phyloP scores from a whole-genome alignment of 2,888 invertebrate genomes.

The Hanleya hanleyi region DNA sequence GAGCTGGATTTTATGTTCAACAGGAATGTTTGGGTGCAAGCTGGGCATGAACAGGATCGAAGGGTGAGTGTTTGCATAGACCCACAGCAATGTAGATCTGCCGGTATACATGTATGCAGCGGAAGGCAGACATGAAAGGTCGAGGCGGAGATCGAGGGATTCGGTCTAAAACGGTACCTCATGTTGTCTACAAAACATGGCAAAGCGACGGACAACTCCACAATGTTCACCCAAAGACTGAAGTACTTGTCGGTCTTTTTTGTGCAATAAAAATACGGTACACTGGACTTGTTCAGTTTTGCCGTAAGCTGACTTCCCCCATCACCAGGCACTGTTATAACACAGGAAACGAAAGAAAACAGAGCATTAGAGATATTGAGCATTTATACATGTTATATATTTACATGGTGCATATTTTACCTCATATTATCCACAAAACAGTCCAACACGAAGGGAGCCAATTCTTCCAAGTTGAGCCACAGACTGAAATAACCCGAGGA shows the following conservation, averaged over 20 bases:
- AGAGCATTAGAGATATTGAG: no score
- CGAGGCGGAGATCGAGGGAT: no score
- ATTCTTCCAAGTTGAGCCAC: slow-evolving; percentile 94
- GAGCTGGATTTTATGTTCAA: no score
- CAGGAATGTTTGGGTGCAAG: no score
- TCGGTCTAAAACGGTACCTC: slow-evolving; percentile 66
- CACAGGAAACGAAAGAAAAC: not conserved
- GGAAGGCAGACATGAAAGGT: no score
- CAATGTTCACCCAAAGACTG: slow-evolving; percentile 96
- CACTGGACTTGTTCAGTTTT: slow-evolving; percentile 85
- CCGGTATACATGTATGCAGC: no score
- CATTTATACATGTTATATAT: no score
- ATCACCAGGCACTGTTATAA: slow-evolving; percentile 91
- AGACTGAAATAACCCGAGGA: slow-evolving; percentile 89
- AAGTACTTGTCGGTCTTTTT: slow-evolving; percentile 87
- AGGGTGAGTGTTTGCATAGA: no score
- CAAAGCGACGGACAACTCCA: slow-evolving; percentile 90
- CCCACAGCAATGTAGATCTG: no score
- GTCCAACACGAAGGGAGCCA: slow-evolving; percentile 94
- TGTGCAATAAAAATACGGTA: slow-evolving; percentile 89
- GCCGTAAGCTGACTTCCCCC: slow-evolving; percentile 97
- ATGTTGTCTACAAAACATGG: slow-evolving; percentile 90
- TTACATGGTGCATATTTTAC: no score
- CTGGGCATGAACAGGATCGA: no score
- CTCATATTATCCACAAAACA: slow-evolving; percentile 85